Percentiles rank a stretch among this genome's conserved stretches.
These are phyloP conservation scores for Drosophila nebulosa DNA, from an alignment of 1,140 invertebrate species.

Conservation along the genomic window DNA sequence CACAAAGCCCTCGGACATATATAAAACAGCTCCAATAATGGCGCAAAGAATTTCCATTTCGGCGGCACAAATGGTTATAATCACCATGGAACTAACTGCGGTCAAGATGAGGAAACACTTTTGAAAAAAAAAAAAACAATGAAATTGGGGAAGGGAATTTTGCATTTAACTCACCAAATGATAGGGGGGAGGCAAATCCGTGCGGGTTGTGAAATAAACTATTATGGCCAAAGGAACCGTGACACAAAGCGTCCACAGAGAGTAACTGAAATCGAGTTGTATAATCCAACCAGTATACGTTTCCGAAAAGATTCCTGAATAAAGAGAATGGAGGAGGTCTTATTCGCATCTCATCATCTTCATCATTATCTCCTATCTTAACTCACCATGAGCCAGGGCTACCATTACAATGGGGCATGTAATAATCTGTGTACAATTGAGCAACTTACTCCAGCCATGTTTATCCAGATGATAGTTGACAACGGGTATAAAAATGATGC, in stretches of 20 bases:
- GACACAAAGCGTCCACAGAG: constrained; percentile 19
- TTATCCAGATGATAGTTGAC: constrained; percentile 45
- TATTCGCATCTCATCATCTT: too few relatives aligned
- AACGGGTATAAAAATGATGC: constrained; percentile 25
- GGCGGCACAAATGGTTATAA: constrained; percentile 14
- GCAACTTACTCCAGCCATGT: constrained; percentile 60
- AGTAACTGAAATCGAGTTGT: background rate
- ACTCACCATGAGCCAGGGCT: constrained; percentile 26
- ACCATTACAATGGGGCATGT: constrained; percentile 31
- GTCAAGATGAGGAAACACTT: background rate
- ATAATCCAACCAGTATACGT: constrained; percentile 14
- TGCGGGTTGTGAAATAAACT: constrained; percentile 34
- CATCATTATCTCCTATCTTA: too few relatives aligned
- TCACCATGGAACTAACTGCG: constrained; percentile 12
- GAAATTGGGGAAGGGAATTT: too few relatives aligned
- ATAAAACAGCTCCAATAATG: constrained; percentile 33
- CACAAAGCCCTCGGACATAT: constrained; percentile 24
- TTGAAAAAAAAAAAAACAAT: background rate
- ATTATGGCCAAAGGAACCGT: constrained; percentile 34
- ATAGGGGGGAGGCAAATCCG: constrained; percentile 49
- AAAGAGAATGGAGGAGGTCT: too few relatives aligned
- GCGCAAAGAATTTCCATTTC: constrained; percentile 46
- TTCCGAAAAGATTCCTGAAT: background rate
- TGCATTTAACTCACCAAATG: constrained; percentile 44
- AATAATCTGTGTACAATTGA: constrained; percentile 55